Percentiles rank a stretch among this genome's conserved stretches.
Evolutionary conservation across 2,888 invertebrate species (phyloP).

Genomic region (Andrena fulva): DNA sequence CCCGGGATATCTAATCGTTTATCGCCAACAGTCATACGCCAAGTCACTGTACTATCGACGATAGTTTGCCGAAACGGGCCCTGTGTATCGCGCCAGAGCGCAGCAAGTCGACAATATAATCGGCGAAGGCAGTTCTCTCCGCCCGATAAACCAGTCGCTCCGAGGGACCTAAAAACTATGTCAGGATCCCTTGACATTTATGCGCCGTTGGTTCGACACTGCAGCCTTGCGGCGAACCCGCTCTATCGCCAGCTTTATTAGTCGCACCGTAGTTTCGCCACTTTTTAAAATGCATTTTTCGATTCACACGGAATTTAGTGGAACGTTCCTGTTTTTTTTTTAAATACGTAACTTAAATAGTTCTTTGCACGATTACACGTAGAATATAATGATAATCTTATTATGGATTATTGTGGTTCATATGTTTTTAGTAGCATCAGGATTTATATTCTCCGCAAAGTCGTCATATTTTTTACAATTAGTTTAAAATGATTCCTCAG

Average conservation of each 20-base stretch:
- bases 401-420: no score
- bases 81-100: not conserved
- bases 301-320: not conserved
- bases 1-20: constrained; percentile 70
- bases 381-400: no score
- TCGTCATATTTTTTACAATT: no score
- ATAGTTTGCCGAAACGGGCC: constrained; percentile 57
- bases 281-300: not conserved
- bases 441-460: no score
- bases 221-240: constrained; percentile 51
- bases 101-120: constrained; percentile 30
- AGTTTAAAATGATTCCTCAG: no score
- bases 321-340: not conserved
- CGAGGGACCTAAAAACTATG: constrained; percentile 60
- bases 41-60: constrained; percentile 50
- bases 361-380: no score
- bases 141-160: constrained; percentile 44
- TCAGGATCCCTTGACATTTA: constrained; percentile 73
- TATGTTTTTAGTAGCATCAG: no score
- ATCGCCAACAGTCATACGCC: constrained; percentile 52
- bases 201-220: constrained; percentile 50
- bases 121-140: constrained; percentile 31
- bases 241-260: constrained; percentile 42
- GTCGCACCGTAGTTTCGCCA: constrained; percentile 20
- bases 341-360: not conserved